Evolutionary conservation across 2,797 vertebrate genomes (phyloP), one percentile per base, ranked within the genome.

Genomic region (Botia kubotai): DNA sequence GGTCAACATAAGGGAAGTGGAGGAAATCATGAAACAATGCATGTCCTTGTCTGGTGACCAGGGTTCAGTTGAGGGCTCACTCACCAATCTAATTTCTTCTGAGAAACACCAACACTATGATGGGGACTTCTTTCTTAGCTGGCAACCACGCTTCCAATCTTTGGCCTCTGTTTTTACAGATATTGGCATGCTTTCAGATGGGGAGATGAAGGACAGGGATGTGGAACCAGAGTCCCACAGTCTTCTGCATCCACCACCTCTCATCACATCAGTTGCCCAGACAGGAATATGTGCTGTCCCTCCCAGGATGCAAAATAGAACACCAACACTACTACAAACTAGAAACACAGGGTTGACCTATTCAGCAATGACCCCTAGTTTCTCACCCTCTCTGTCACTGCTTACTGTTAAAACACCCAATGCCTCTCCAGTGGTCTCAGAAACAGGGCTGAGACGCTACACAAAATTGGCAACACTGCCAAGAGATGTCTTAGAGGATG

Each of bases 241-340:
- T 75, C 92, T 94, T 79, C 93, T 95, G 91, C 91, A 94, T 16
- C 96, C 94, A 19, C 96, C 96, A 0, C 96, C 96, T 65, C 92
- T 98, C 79, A 95, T 98, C 86, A 97, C 96, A 0, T 94, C 95
- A 17, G 88, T 97, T 80, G 96, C 96, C 71, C 96, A 43, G 39
- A 0, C 39, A 43, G 39, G 39, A 43, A 43, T 43, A 43, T 43
- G 39, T 43, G 39, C 7, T 43, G 39, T 97, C 10, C 95, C 94
- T 14, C 93, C 96, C 14, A 90, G 90, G 85, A 94, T 95, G 91
- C 94, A 6, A 39, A 39, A 8, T 39, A 39, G 7, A 39, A 39
- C 2, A 39, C 39, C 39, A 43, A 8, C 39, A 43, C 5, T 43
- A 43, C 39, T 43, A 11, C 0, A 43, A 6, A 43, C 39, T 43